Evolutionary conservation across 2,797 vertebrate genomes (phyloP).

Genomic region (Myotis vivesi): DNA sequence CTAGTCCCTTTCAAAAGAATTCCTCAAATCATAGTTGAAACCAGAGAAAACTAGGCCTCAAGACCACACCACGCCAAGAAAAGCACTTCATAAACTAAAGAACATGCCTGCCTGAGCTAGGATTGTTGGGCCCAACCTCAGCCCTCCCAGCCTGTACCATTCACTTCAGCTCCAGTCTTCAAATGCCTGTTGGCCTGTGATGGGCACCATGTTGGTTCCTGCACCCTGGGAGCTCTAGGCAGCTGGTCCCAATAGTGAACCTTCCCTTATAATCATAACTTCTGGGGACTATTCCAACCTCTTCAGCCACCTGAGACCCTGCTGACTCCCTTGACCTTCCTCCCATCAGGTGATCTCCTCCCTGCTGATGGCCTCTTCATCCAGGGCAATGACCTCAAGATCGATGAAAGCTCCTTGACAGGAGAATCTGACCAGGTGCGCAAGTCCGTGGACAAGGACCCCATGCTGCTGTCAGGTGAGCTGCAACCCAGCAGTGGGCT

Average conservation of each 20-base stretch:
- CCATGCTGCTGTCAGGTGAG: constrained; percentile 97
- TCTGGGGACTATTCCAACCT: not conserved
- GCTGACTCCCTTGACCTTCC: not conserved
- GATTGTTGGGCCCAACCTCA: not conserved
- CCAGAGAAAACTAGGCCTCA: not conserved
- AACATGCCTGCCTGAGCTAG: not conserved
- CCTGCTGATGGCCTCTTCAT: constrained; percentile 96
- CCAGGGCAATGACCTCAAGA: constrained; percentile 98
- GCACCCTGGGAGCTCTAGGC: not conserved
- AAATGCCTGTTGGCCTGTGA: not conserved
- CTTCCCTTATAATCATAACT: not conserved
- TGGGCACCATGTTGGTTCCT: not conserved
- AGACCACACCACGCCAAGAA: not conserved
- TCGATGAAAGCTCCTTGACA: constrained; percentile 97
- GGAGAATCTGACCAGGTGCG: constrained; percentile 98
- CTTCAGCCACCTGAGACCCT: not conserved
- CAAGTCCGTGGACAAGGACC: constrained; percentile 95
- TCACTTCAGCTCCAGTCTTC: not conserved
- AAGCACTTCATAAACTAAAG: not conserved
- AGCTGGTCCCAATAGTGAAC: not conserved
- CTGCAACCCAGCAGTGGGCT: fast-evolving
- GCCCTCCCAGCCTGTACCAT: not conserved
- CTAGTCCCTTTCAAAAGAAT: not conserved
- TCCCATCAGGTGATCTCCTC: constrained; percentile 92
- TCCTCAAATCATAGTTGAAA: not conserved